Conservation (phyloP, 2,797 vertebrate species). For the Microhierax caerulescens region DNA sequence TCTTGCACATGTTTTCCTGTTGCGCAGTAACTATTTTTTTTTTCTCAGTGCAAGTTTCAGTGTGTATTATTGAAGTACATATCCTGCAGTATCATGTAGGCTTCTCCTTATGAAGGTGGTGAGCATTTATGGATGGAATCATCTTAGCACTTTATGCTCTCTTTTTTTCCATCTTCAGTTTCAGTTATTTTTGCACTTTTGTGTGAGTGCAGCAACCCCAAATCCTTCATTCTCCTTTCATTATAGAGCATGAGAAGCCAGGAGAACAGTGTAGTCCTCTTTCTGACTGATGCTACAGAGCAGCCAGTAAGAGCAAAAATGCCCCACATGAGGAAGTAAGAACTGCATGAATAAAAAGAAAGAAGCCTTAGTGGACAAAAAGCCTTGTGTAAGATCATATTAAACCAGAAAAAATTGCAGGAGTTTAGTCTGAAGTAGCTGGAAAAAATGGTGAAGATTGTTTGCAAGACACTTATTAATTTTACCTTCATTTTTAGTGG, state of each 20-base stretch:
- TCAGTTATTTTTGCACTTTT: neutral
- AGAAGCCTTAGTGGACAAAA: neutral
- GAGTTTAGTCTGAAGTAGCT: neutral
- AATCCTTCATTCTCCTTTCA: neutral
- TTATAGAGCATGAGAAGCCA: neutral
- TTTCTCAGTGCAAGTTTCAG: neutral
- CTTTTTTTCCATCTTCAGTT: neutral
- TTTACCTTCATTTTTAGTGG: neutral
- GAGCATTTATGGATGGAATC: neutral
- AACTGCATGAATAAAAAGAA: neutral
- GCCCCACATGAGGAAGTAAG: neutral
- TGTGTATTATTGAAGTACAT: neutral
- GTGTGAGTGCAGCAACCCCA: neutral
- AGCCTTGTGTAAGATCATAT: neutral
- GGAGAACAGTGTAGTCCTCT: neutral
- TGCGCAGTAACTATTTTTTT: neutral
- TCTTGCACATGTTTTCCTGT: neutral
- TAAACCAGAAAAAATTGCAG: neutral
- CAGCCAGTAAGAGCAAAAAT: neutral
- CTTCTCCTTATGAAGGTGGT: neutral
- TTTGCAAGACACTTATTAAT: neutral
- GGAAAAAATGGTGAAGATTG: neutral
- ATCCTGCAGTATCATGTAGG: neutral
- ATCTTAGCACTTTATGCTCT: neutral
- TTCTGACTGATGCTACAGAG: neutral